phyloP scores from a whole-genome alignment of 2,797 vertebrate species.

The Pantherophis alleghaniensis region DNA sequence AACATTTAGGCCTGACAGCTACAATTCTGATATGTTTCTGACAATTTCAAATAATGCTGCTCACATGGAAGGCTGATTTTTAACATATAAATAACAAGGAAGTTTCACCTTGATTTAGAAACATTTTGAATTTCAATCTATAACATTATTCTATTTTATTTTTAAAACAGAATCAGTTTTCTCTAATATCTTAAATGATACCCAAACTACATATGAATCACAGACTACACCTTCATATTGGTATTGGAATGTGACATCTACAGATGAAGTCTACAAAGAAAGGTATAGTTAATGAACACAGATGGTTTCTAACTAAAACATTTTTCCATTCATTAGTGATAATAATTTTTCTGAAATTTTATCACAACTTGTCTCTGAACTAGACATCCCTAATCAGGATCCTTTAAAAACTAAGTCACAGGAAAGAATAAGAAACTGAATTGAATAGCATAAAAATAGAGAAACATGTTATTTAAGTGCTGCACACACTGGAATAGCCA shows the following conservation, averaged over 20 bases:
- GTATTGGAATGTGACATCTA: not conserved
- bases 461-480: not conserved
- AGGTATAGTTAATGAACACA: slow-evolving; percentile 22
- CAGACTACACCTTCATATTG: not conserved
- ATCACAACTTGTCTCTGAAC: not conserved
- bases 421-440: not conserved
- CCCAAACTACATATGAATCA: not conserved
- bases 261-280: accelerated
- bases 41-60: not conserved
- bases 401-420: not conserved
- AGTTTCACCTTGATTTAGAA: not conserved
- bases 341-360: not conserved
- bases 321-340: not conserved
- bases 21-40: not conserved
- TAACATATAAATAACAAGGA: not conserved
- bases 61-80: not conserved
- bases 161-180: slow-evolving; percentile 18
- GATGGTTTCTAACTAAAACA: accelerated
- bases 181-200: not conserved
- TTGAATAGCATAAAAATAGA: not conserved
- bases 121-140: not conserved
- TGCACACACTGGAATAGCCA: not conserved
- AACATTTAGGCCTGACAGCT: not conserved
- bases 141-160: not conserved
- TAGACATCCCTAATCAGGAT: not conserved